Conservation (phyloP, 1,140 invertebrate genomes). For the Ruditapes philippinarum region DNA sequence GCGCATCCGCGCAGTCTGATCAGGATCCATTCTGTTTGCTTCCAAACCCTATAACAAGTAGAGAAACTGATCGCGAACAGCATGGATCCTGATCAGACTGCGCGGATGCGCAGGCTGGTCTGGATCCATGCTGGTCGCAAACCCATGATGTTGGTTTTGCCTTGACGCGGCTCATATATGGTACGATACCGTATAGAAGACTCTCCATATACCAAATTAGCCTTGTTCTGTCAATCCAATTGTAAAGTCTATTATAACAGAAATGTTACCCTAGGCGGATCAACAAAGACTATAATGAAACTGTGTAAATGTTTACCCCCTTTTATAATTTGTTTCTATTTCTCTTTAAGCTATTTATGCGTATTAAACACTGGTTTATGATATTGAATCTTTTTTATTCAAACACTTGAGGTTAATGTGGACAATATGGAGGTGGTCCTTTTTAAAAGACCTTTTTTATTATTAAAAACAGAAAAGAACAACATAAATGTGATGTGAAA, state of each 20-base stretch:
- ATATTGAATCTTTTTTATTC: neutral
- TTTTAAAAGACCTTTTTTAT: too few species aligned
- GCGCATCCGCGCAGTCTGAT: too few species aligned
- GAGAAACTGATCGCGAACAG: too few species aligned
- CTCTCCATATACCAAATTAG: conserved; percentile 22
- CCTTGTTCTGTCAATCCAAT: conserved; percentile 1
- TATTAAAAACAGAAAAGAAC: neutral
- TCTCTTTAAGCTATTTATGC: conserved; percentile 31
- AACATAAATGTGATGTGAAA: neutral
- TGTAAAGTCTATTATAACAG: conserved; percentile 19
- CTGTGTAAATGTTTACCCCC: conserved; percentile 33
- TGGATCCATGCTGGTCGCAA: too few species aligned
- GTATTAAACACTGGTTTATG: neutral
- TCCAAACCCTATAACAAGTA: too few species aligned
- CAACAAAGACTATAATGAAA: neutral
- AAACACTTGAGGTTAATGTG: neutral
- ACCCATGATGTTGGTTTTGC: too few species aligned
- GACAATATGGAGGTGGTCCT: too few species aligned
- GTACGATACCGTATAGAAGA: too few species aligned
- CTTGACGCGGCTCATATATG: too few species aligned
- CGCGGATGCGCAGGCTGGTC: too few species aligned
- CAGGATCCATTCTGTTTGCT: too few species aligned
- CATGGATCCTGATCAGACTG: too few species aligned
- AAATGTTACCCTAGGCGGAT: conserved; percentile 23
- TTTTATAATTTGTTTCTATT: conserved; percentile 46